phyloP scores from a whole-genome alignment of 2,113 vertebrate genomes.

The Phodopus roborovskii region DNA sequence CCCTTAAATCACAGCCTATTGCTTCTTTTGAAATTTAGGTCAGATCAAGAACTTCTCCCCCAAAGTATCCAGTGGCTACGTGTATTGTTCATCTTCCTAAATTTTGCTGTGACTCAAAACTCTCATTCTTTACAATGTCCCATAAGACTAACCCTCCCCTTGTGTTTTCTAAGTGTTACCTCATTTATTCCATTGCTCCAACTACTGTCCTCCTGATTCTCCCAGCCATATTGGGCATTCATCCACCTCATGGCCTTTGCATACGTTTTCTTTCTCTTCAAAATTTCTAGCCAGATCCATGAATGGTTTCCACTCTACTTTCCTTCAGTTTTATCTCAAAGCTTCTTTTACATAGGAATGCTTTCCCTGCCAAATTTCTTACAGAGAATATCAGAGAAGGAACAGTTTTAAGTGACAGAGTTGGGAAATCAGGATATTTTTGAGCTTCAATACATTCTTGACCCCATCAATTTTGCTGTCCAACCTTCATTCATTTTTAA shows the following conservation, averaged over 20 bases:
- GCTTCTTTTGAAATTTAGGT: background rate
- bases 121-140: background rate
- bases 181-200: fast-evolving
- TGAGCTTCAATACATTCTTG: background rate
- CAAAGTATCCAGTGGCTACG: background rate
- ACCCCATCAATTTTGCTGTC: background rate
- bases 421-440: background rate
- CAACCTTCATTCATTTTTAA: background rate
- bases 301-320: background rate
- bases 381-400: background rate
- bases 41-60: background rate
- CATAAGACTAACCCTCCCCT: too few species aligned
- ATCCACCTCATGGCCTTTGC: too few species aligned
- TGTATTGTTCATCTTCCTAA: background rate
- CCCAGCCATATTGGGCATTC: background rate
- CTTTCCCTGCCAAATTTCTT: background rate
- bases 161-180: background rate
- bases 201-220: background rate
- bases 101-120: background rate
- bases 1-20: background rate
- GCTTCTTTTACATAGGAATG: background rate
- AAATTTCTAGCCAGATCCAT: background rate
- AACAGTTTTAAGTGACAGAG: background rate
- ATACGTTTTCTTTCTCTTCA: background rate
- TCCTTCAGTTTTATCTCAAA: background rate